Evolutionary conservation across 2,113 vertebrate species (phyloP), one percentile per base, ranked within the genome.

Genomic region (Rhadina sibilatrix): DNA sequence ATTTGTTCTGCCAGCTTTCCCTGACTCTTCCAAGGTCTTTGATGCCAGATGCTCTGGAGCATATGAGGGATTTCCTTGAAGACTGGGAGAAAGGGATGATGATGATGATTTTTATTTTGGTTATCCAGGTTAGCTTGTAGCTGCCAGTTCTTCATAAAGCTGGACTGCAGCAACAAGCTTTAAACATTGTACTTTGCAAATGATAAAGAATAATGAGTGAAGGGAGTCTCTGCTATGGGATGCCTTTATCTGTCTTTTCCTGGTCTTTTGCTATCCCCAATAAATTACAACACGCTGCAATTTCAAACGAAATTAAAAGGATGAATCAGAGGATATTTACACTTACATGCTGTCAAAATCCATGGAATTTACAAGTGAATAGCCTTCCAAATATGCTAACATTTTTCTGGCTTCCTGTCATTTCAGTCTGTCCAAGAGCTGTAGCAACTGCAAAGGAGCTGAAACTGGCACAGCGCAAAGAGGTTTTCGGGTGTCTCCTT

Each of bases 341-440:
- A 59, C 74, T 90, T 87, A 20, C 20, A 40, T 60, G 63, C 85
- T 93, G 71, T 95, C 75, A 93, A 66, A 96, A 71, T 83, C 59
- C 50, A 52, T 60, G 87, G 89, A 95, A 85, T 94, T 97, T 87
- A 85, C 70, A 90, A 91, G 74, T 89, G 74, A 88, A 49, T 23
- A 52, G 40, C 50, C 56, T 87, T 96, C 93, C 93, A 91, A 83
- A 94, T 91, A 81, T 64, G 42, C 56, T 91, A 63, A 91, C 18
- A 31, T 86, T 86, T 89, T 82, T 88, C 91, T 95, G 87, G 78
- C 79, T 94, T 94, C 87, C 87, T 95, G 93, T 89, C 74, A 46
- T 80, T 94, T 94, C 44, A 70, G 35, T 50, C 74, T 8, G 13
- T 94, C 78, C 93, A 89, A 94, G 81, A 94, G 82, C 71, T 91